A percentile compares a stretch with the other conserved stretches of the same genome.
These are phyloP conservation scores for Pseudochirops cupreus DNA, from an alignment of 2,797 vertebrate genomes.

Conservation along the genomic window DNA sequence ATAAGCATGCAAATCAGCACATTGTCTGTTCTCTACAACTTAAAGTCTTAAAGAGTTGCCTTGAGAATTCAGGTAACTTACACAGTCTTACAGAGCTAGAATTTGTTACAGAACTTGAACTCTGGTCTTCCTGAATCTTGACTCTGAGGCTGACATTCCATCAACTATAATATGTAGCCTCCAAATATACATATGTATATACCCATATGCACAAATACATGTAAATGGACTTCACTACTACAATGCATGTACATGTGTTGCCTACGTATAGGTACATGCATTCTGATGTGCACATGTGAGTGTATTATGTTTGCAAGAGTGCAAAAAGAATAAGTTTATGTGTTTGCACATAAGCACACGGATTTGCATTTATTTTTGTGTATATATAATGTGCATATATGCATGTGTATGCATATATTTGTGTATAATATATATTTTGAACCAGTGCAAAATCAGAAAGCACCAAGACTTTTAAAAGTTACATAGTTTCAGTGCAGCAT, in stretches of 20 bases:
- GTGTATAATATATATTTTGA: not conserved
- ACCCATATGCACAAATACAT: no score
- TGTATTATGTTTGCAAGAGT: not conserved
- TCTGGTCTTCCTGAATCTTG: not conserved
- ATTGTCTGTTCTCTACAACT: not conserved
- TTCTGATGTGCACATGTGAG: not conserved
- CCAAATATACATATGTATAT: not conserved
- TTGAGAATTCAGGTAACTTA: not conserved
- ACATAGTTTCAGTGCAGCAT: not conserved
- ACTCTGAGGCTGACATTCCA: not conserved
- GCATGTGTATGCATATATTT: not conserved
- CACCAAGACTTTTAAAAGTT: not conserved
- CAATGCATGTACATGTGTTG: not conserved
- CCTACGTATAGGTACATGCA: not conserved
- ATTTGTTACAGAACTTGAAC: not conserved
- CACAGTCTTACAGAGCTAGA: not conserved
- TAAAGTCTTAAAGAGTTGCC: not conserved
- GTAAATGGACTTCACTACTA: no score
- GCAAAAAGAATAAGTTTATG: not conserved
- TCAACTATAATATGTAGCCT: not conserved
- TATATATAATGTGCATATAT: not conserved
- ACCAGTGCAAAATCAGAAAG: not conserved
- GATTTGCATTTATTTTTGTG: not conserved
- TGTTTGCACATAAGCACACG: not conserved
- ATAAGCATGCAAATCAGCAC: not conserved